Percentiles rank a stretch among this genome's conserved stretches.
Conservation (phyloP, 2,113 vertebrate genomes). For the Gallinago undulata region DNA sequence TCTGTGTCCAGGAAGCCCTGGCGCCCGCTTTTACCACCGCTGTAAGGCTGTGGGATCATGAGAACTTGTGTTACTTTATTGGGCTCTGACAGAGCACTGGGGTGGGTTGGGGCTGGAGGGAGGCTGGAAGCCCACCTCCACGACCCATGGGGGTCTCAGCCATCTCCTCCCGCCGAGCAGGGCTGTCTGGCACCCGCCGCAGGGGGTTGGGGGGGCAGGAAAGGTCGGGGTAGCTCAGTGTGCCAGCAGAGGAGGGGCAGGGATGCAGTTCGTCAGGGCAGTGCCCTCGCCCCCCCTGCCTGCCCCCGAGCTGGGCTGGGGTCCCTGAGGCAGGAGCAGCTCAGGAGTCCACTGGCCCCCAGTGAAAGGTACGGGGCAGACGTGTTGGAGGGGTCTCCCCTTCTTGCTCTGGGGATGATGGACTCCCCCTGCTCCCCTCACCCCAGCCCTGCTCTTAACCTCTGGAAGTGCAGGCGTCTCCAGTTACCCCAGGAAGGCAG, state of each 20-base stretch:
- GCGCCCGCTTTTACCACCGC: accelerated
- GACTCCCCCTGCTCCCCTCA: background rate
- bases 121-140: background rate
- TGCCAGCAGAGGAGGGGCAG: background rate
- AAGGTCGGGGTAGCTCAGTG: background rate
- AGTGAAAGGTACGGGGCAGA: background rate
- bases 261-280: background rate
- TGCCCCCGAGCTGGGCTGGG: background rate
- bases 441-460: background rate
- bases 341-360: accelerated
- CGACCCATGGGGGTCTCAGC: accelerated
- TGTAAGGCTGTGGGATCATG: slow-evolving; percentile 2
- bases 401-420: background rate
- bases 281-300: background rate
- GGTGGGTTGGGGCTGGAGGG: background rate
- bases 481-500: background rate
- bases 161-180: background rate
- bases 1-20: background rate
- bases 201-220: background rate
- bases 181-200: background rate
- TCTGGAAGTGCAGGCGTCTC: background rate
- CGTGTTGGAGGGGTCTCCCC: background rate
- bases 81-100: slow-evolving; percentile 24
- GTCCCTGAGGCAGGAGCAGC: background rate
- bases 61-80: slow-evolving; percentile 32